Conservation (phyloP, 1,140 invertebrate genomes). For the Drosophila tropicalis region DNA sequence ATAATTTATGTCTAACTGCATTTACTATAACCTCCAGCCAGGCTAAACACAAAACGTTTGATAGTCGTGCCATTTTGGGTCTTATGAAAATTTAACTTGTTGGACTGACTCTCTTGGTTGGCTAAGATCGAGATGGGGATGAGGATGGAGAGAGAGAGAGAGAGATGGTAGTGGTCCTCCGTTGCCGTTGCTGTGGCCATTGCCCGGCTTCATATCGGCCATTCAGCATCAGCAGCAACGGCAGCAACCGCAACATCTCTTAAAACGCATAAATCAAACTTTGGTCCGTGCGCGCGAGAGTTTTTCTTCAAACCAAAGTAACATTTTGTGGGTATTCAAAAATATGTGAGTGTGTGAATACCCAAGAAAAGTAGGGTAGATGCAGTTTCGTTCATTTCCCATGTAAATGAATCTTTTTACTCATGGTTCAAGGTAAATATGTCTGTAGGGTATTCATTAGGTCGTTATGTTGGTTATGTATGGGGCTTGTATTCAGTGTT, state of each 20-base stretch:
- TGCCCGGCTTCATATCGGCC: slow-evolving; percentile 52
- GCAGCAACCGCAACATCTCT: slow-evolving; percentile 48
- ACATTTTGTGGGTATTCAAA: slow-evolving; percentile 41
- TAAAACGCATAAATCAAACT: slow-evolving; percentile 76
- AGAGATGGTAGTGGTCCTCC: slow-evolving; percentile 3
- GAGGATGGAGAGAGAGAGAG: too few species aligned
- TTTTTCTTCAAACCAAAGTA: slow-evolving; percentile 53
- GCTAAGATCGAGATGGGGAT: neutral
- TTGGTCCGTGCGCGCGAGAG: slow-evolving; percentile 46
- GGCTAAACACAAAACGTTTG: slow-evolving; percentile 47
- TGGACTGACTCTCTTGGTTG: neutral
- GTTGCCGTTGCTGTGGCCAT: neutral
- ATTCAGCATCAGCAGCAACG: slow-evolving; percentile 59
- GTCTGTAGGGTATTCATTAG: neutral
- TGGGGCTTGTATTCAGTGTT: slow-evolving; percentile 13
- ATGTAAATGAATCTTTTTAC: too few species aligned
- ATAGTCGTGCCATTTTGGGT: slow-evolving; percentile 69
- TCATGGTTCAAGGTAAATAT: too few species aligned
- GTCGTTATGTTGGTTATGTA: neutral
- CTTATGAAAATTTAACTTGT: slow-evolving; percentile 48
- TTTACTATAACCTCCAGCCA: slow-evolving; percentile 62
- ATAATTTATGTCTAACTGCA: slow-evolving; percentile 76
- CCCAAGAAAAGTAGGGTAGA: too few species aligned
- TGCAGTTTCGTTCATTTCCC: too few species aligned
- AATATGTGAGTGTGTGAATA: slow-evolving; percentile 10